Base-by-base conservation (phyloP, 2,113 vertebrate species). In the Poeciliopsis prolifica region DNA sequence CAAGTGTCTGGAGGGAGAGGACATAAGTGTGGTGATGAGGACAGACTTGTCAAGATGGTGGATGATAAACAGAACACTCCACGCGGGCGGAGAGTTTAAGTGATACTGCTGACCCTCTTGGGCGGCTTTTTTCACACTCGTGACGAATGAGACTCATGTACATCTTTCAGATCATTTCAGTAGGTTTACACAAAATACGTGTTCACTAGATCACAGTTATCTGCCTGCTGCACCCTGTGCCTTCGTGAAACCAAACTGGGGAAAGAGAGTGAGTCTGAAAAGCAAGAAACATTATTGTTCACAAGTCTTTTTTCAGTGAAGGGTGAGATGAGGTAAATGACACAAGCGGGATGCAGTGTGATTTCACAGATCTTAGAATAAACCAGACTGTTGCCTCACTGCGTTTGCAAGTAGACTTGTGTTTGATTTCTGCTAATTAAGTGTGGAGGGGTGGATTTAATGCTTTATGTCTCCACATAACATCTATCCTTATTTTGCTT, bases 311-410 rank as follows among this genome's bases (percentile, higher is more conserved):
- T 88, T 67, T 75, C 83, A 62, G 83, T 68, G 71, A 78, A 81
- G 73, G 74, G 74, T 85, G 84, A 84, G 76, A 83, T 85, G 89
- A 90, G 77, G 89, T 86, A 80, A 88, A 89, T 80, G 81, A 72
- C 79, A 82, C 77, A 84, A 82, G 78, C 67, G 42, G 65, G 76
- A 79, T 77, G 70, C 78, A 40, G 58, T 40, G 81, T 89, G 89
- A 81, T 85, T 90, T 93, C 89, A 85, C 89, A 89, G 82, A 37
- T 93, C 91, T 90, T 88, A 93, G 91, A 94, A 94, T 95, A 95
- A 88, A 86, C 71, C 76, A 17, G 81, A 75, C 89, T 80, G 91
- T 91, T 87, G 76, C 74, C 86, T 92, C 92, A 85, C 75, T 68
- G 75, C 73, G 65, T 85, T 87, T 62, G 30, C 82, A 81, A 79